Percentiles rank a stretch among this genome's conserved stretches.
These are phyloP conservation scores for Samia ricini DNA, from an alignment of 1,140 invertebrate species.

Conservation along the genomic window DNA sequence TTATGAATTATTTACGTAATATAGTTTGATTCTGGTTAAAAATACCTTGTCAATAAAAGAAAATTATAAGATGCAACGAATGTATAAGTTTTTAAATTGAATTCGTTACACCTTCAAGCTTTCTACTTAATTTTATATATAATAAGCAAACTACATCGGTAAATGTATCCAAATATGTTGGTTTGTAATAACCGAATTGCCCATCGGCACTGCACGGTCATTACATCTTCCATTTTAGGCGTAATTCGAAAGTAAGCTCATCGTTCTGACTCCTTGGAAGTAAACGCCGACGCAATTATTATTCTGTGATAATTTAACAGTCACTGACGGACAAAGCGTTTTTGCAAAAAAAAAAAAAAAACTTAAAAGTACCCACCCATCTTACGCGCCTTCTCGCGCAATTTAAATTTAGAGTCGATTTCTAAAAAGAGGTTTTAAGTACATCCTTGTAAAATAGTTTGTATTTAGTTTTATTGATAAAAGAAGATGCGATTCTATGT, in stretches of 20 bases:
- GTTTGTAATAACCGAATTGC: not conserved
- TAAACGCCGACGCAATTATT: conserved; percentile 20
- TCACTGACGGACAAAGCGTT: conserved; percentile 16
- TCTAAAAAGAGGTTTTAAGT: too few relatives aligned
- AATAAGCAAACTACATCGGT: not conserved
- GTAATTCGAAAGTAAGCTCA: conserved; percentile 30
- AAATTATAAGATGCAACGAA: not conserved
- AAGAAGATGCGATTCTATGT: too few relatives aligned
- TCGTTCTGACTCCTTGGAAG: conserved; percentile 14
- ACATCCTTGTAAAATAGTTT: too few relatives aligned
- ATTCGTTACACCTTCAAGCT: not conserved
- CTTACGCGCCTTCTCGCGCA: conserved; percentile 22
- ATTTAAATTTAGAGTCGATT: too few relatives aligned
- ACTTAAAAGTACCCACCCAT: too few relatives aligned
- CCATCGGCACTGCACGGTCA: conserved; percentile 25
- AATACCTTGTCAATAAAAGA: not conserved
- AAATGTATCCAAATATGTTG: too few relatives aligned
- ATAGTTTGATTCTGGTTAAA: too few relatives aligned
- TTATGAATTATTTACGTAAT: too few relatives aligned
- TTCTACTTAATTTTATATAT: not conserved
- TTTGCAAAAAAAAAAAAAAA: conserved; percentile 22
- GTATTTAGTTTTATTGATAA: too few relatives aligned
- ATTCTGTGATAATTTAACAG: conserved; percentile 29
- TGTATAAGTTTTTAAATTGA: not conserved
- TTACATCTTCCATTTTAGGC: conserved; percentile 30